Base-by-base conservation (phyloP, 30 jellyfish, hydroid and myxozoan species). In the Pseudorhiza aurosa region DNA sequence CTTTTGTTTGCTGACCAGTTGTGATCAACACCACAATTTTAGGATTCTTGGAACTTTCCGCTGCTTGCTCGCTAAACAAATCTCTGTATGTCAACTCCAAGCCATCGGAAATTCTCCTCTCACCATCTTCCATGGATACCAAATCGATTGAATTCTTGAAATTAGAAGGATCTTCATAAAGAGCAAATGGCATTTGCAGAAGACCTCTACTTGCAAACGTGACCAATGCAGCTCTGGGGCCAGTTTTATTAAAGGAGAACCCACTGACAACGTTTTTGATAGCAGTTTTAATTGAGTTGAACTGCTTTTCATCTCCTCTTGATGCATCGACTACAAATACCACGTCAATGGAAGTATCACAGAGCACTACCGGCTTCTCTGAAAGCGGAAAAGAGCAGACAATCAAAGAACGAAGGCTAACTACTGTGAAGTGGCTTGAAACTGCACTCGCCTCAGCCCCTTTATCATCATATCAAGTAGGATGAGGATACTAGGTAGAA, bases 211-310 rank as follows among this genome's bases (percentile, higher is more conserved):
- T 59, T 10, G 89, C 28, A 72, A 81, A 89, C 36, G 96, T 39
- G 14, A 78, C 80, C 57, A 89, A 65, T 28, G 96, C 97, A 0
- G 95, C 97, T 51, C 91, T 57, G 28, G 97, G 84, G 53, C 97
- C 97, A n/a, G 90, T 53, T n/a, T 62, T 85, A 42, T 78, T 81
- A 55, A 81, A 69, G 32, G 96, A 94, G 46, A 89, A 89, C 31
- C 88, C 89, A 25, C 81, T 42, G 19, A 79, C 93, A 63, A 89
- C 27, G 2, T 24, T 70, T 50, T 81, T 82, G 12, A 82, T 40
- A 75, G 69, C 73, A 51, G 77, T 49, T 62, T 82, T 74, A 12
- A 81, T 90, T 19, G 88, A 58, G 15, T 28, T 33, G 58, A 81
- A 89, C 64, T 67, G 75, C 1, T 76, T 37, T 27, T 29, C 28